Conservation (phyloP, 2,888 invertebrate species). For the Lycophotia porphyrea region DNA sequence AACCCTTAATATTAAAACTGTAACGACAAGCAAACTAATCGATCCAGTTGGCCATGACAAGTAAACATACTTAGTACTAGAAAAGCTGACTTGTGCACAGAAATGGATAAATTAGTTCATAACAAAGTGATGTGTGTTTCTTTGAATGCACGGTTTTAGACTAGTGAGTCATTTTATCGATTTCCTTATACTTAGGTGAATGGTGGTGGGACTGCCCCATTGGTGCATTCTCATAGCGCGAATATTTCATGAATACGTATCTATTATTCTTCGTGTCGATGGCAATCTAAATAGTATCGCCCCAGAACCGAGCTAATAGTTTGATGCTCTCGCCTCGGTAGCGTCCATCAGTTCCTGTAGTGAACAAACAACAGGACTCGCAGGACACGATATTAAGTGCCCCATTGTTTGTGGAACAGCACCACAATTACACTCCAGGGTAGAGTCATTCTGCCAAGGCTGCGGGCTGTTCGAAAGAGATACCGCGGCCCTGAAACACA, state of each 20-base stretch:
- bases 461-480: too few species aligned
- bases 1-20: not conserved
- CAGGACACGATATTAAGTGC: too few species aligned
- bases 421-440: too few species aligned
- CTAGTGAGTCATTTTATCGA: slow-evolving; percentile 55
- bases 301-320: too few species aligned
- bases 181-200: slow-evolving; percentile 28
- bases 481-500: too few species aligned
- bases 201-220: not conserved
- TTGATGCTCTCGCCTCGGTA: too few species aligned
- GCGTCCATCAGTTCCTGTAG: too few species aligned
- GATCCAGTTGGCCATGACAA: slow-evolving; percentile 47
- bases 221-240: not conserved
- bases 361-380: too few species aligned
- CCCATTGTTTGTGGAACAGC: too few species aligned
- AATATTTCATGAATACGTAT: not conserved
- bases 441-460: too few species aligned
- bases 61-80: not conserved
- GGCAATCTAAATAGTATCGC: too few species aligned
- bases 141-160: slow-evolving; percentile 40
- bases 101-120: slow-evolving; percentile 1
- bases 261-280: too few species aligned
- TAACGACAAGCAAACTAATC: not conserved
- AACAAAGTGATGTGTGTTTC: slow-evolving; percentile 10
- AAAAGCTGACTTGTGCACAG: not conserved